A percentile compares a stretch with the other conserved stretches of the same genome.
Conservation (phyloP, 2,113 vertebrate genomes). For the Xenopus laevis region DNA sequence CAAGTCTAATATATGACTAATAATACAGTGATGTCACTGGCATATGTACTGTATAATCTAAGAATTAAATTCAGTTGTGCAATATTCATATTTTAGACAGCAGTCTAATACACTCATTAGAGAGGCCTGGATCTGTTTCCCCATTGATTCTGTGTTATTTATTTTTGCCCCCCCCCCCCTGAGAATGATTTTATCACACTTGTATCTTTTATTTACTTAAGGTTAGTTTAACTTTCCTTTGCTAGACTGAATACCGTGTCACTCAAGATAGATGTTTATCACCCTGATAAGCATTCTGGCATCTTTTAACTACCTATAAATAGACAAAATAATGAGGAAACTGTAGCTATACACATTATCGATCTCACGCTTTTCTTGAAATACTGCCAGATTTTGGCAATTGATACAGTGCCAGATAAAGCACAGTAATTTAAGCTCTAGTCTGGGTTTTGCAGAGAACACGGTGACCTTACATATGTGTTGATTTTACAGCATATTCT, state of each 20-base stretch:
- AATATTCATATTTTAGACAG: too few species aligned
- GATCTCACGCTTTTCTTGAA: conserved; percentile 20
- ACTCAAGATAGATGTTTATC: conserved; percentile 32
- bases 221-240: conserved; percentile 27
- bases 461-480: conserved; percentile 23
- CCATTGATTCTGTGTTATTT: conserved; percentile 22
- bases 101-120: neutral
- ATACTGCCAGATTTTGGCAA: conserved; percentile 29
- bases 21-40: too few species aligned
- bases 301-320: conserved; percentile 41
- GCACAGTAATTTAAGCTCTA: conserved; percentile 2
- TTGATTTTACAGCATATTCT: neutral
- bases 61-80: too few species aligned
- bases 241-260: conserved; percentile 12
- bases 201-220: conserved; percentile 32
- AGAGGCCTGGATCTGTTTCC: neutral
- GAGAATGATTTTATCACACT: conserved; percentile 18
- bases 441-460: conserved; percentile 3
- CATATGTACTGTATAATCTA: too few species aligned
- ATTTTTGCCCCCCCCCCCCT: neutral
- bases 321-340: conserved; percentile 42
- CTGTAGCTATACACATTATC: conserved; percentile 26
- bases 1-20: too few species aligned
- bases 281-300: conserved; percentile 25
- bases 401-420: conserved; percentile 33